Base-by-base conservation (phyloP, 2,113 vertebrate species). In the Colius striatus region DNA sequence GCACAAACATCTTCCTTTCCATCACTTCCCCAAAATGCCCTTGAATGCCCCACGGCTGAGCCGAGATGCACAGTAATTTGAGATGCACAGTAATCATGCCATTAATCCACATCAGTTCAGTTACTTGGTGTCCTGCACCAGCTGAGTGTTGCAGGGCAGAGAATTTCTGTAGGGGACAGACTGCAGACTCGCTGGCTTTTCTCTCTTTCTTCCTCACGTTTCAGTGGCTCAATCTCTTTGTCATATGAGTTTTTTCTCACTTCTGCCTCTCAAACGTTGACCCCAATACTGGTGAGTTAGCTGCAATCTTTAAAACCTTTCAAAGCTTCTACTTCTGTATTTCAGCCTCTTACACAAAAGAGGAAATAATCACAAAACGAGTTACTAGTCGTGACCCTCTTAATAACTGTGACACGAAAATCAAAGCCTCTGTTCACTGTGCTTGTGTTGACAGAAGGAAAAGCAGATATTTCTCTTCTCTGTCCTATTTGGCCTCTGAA, bases 1-100 rank as follows among this genome's bases (percentile, higher is more conserved):
- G n/a, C 38, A 58, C 11, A 71, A 48, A 18, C 30, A 8, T 3
- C 1, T 0, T 71, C 36, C 53, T 73, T 80, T 18, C 38, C 16
- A 16, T 63, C 20, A 14, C 20, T 58, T 63, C 38, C 29, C 30
- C 88, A 63, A 41, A 58, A 70, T 26, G 30, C 25, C 41, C 47
- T 60, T 23, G 41, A 45, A 16, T 58, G 54, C 51, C 70, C 30
- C 8, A 4, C 0, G 0, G 10, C 21, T 38, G 30, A 21, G 47
- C 41, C 25, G 48, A 67, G 57, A 11, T 47, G 48, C 43, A 5
- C 21, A 0, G 62, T n/a, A 25, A 50, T 54, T 83, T n/a, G 51
- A 43, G 67, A 10, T 45, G 57, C 43, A 26, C 16, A 0, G 32
- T 34, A 26, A 18, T 60, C 65, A 36, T 87, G 27, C 25, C 43